Base-by-base conservation (phyloP, 35 echinoderm and acorn worm genomes). In the Eucidaris tribuloides region DNA sequence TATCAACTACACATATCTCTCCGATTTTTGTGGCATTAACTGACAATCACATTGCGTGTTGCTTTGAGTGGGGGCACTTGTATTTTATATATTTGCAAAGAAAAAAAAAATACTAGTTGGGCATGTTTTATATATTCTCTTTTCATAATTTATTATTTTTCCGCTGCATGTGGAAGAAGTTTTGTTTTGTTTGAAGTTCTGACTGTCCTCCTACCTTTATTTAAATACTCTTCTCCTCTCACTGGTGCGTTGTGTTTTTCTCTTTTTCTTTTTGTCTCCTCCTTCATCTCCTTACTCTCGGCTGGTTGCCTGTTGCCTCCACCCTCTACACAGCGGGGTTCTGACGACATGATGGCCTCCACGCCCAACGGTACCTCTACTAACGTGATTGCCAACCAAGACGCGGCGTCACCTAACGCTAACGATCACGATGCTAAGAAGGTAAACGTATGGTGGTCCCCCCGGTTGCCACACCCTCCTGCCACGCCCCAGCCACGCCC, bases 171-270 rank as follows among this genome's bases (percentile, higher is more conserved):
- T 74, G 68, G 68, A 74, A 74, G 25, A 44, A 6, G 25, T 27
- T 74, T 74, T 74, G 34, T 74, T 74, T 74, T 52, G 48, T 52
- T 52, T 74, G 38, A 43, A 43, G 36, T 74, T 74, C 68, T 43
- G 17, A 74, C 68, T 74, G 68, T 74, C 68, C 41, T 74, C 29
- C 61, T 59, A 27, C 64, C 38, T 33, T 38, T 68, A 33, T 74
- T 74, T 74, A 74, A 74, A 63, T 42, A 42, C 43, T 42, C 68
- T 74, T 44, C 38, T 74, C 68, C 44, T 74, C 68, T 74, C 68
- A 74, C 68, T 74, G 68, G 68, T 74, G 68, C 68, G 68, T 74
- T 74, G 68, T 74, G 68, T 74, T 74, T 74, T 74, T 74, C 68
- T 74, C 68, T 74, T 74, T 74, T 44, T 74, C 20, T 41, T 64